Conservation (phyloP, 2,113 vertebrate genomes). For the Xenopus laevis region DNA sequence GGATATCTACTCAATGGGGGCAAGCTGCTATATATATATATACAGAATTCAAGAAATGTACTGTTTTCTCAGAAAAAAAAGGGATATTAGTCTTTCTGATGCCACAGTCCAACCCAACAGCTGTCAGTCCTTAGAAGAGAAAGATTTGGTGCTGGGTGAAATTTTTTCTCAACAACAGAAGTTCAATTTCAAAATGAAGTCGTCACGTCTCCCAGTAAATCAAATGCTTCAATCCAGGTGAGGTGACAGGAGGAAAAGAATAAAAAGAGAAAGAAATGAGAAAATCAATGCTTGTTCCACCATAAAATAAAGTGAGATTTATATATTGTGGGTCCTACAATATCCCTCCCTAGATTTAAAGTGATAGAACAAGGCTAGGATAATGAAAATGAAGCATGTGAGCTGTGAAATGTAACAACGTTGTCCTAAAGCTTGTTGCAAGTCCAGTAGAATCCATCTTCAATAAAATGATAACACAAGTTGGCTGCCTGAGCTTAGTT, state of each 20-base stretch:
- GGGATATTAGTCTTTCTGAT: no score
- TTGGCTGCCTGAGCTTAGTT: no score
- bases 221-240: conserved; percentile 64
- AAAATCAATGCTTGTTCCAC: conserved; percentile 71
- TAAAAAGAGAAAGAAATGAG: conserved; percentile 60
- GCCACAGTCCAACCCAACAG: not conserved
- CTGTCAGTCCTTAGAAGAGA: not conserved
- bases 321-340: conserved; percentile 43
- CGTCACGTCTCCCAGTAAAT: conserved; percentile 66
- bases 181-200: conserved; percentile 35
- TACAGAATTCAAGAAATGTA: no score
- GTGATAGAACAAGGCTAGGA: conserved; percentile 16
- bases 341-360: conserved; percentile 36
- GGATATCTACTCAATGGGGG: no score
- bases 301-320: conserved; percentile 71
- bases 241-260: conserved; percentile 51
- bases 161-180: conserved; percentile 17
- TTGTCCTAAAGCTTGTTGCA: not conserved
- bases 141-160: conserved; percentile 16
- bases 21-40: no score
- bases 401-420: not conserved
- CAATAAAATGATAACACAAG: not conserved
- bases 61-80: no score
- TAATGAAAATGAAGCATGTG: conserved; percentile 32
- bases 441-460: conserved; percentile 25